These are phyloP conservation scores for Deilephila porcellus DNA, from an alignment of 2,888 invertebrate genomes.

Conservation along the genomic window DNA sequence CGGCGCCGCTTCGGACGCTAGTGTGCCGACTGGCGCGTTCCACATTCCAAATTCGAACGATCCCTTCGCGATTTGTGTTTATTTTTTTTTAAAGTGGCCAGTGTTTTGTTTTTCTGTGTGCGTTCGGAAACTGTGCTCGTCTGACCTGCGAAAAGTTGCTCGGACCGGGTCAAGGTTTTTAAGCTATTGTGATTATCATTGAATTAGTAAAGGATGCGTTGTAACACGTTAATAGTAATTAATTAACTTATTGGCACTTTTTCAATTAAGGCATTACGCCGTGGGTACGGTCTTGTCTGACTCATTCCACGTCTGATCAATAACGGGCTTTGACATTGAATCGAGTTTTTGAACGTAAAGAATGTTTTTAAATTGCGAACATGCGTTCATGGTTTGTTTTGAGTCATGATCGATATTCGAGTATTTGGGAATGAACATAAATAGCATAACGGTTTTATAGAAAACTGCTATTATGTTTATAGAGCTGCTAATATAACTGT, in stretches of 20 bases:
- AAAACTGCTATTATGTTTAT: conserved; percentile 4
- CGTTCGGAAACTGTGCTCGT: conserved; percentile 28
- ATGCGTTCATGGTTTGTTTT: conserved; percentile 28
- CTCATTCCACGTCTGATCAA: conserved; percentile 63
- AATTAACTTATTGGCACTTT: conserved; percentile 41
- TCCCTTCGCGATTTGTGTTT: conserved; percentile 31
- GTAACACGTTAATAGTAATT: conserved; percentile 8
- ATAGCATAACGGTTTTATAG: conserved; percentile 10
- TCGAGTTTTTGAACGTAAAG: conserved; percentile 35
- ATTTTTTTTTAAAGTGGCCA: conserved; percentile 34
- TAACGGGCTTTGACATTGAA: conserved; percentile 64
- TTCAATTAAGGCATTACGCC: conserved; percentile 49
- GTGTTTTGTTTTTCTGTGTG: conserved; percentile 30
- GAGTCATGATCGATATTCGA: conserved; percentile 1
- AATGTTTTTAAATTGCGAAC: conserved; percentile 20
- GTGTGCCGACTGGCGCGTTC: conserved; percentile 40
- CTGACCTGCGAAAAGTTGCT: conserved; percentile 31
- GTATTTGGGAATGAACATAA: neutral
- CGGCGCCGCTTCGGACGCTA: conserved; percentile 59
- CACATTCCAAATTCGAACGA: conserved; percentile 44
- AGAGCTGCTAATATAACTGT: neutral
- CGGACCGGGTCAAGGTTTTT: conserved; percentile 33
- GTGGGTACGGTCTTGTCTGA: conserved; percentile 54
- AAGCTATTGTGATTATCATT: conserved; percentile 26
- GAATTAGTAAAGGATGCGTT: conserved; percentile 25